A percentile compares a stretch with the other conserved stretches of the same genome.
phyloP scores from a whole-genome alignment of 2,888 invertebrate species.

The Catocala sponsa region DNA sequence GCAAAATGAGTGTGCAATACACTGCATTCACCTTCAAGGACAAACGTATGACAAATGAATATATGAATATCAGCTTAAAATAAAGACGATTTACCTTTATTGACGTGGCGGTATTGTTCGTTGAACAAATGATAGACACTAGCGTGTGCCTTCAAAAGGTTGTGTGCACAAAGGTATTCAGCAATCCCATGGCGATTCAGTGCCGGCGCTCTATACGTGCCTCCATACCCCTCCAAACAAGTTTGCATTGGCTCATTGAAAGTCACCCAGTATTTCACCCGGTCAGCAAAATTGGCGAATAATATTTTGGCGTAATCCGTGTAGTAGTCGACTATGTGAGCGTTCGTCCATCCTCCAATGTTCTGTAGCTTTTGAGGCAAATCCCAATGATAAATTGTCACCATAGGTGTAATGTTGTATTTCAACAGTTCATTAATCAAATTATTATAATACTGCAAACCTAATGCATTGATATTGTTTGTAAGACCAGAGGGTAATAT shows the following conservation, averaged over 20 bases:
- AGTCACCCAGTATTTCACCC: slow-evolving; percentile 92
- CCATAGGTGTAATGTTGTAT: slow-evolving; percentile 91
- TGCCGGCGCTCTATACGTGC: slow-evolving; percentile 88
- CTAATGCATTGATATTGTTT: slow-evolving; percentile 90
- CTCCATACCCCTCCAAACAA: slow-evolving; percentile 87
- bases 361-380: slow-evolving; percentile 90
- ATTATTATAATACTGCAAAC: slow-evolving; percentile 92
- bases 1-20: too few relatives aligned
- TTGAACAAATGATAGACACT: slow-evolving; percentile 90
- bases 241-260: slow-evolving; percentile 92
- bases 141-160: slow-evolving; percentile 92
- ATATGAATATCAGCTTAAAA: too few relatives aligned
- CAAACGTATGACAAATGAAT: too few relatives aligned
- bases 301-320: slow-evolving; percentile 90
- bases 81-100: slow-evolving; percentile 77
- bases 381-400: slow-evolving; percentile 92
- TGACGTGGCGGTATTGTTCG: slow-evolving; percentile 84
- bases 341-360: slow-evolving; percentile 91
- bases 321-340: slow-evolving; percentile 89
- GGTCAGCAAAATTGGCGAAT: slow-evolving; percentile 89
- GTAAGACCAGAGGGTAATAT: slow-evolving; percentile 91
- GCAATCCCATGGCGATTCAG: slow-evolving; percentile 89
- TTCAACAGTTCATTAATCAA: slow-evolving; percentile 91
- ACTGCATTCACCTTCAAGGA: too few relatives aligned
- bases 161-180: slow-evolving; percentile 91